Base-by-base conservation (phyloP, 1,140 invertebrate genomes). In the Micrasema longulum region DNA sequence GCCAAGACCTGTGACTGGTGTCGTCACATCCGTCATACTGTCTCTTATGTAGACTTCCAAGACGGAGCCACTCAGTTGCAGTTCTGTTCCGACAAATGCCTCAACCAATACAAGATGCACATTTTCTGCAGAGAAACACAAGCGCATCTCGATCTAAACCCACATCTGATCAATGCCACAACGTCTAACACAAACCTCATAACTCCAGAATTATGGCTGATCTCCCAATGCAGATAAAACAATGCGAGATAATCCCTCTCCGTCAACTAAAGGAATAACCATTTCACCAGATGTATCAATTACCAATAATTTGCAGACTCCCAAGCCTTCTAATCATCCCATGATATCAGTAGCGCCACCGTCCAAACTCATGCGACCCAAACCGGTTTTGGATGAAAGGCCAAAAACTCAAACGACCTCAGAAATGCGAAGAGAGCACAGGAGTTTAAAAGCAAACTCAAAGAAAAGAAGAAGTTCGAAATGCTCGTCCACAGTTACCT, bases 41-140 rank as follows among this genome's bases (percentile, higher is more conserved):
- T 96, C n/a, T 95, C 93, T 76, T 96, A 95, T 77, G 93, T 96
- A 14, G 95, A 96, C 81, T 95, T 95, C 80, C 84, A 92, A 87
- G 92, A 94, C 77, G 91, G 91, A 14, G 90, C 92, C 65, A 90
- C 91, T 64, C 92, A 93, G 75, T 84, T 93, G 11, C 92, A 94
- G 80, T 94, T 94, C 81, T 92, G 88, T 80, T 94, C 94, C 66
- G 93, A 96, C 80, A 96, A 96, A 86, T 97, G 95, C 79, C 86
- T 97, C 48, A 96, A 96, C 80, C 95, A 96, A 81, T 97, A 96
- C 85, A 97, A 97, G 85, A 96, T 97, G 94, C 94, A 96, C 79
- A 95, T 96, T 73, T 97, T 97, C 81, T 96, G 95, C 83, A 90
- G 92, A 23, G 95, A 96, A 82, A 95, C 95, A 2, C 91, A 95